Base-by-base conservation (phyloP, 2,797 vertebrate species). In the Okamejei kenojei region DNA sequence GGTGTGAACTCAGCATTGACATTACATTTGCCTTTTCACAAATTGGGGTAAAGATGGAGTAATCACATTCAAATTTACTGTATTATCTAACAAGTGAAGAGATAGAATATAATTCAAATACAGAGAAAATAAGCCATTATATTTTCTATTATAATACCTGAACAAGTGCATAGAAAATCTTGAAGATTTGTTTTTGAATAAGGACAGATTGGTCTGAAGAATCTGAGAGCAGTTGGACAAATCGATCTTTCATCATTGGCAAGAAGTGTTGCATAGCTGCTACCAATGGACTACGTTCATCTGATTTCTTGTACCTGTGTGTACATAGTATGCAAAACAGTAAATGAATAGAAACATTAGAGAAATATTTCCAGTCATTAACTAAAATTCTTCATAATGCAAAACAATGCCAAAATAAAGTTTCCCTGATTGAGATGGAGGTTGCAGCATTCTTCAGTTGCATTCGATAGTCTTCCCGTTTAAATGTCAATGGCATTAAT, bases 191-290 rank as follows among this genome's bases (percentile, higher is more conserved):
- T 96, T 99, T 99, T 96, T 99, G 99, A 93, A 99, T 98, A 90
- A 99, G 97, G 93, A 99, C 98, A 94, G 99, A 99, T 35, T 99
- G 98, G 93, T 97, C 97, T 94, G 98, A 99, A 74, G 97, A 97
- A 95, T 99, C 98, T 54, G 96, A 97, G 93, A 99, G 96, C 94
- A 99, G 97, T 94, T 98, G 98, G 94, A 99, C 99, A 93, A 99
- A 99, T 90, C 98, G 97, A 29, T 99, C 98, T 95, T 99, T 99
- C 95, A 99, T 95, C 97, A 99, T 98, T 93, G 99, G 99, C 96
- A 99, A 97, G 95, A 99, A 99, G 95, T 99, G 98, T 96, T 99
- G 98, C 99, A 99, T 99, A 94, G 99, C 99, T 21, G 98, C 98
- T 94, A 99, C 97, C 94, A 99, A 96, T 74, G 99, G 99, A 93